These are phyloP conservation scores for Gadopsis bispinosus DNA, from an alignment of 2,797 vertebrate species.

Conservation along the genomic window DNA sequence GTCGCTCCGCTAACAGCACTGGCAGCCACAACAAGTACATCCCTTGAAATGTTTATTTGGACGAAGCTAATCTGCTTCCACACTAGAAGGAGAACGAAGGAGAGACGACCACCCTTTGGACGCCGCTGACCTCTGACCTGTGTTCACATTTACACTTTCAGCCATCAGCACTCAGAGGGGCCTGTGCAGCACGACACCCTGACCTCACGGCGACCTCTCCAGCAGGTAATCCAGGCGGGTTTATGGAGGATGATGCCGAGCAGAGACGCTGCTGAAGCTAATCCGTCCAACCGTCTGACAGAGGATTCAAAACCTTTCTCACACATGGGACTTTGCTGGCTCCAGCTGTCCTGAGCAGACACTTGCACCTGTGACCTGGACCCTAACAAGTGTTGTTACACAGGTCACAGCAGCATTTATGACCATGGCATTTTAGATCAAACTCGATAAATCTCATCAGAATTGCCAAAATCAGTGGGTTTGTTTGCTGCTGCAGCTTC, in stretches of 20 bases:
- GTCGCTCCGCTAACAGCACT: too few relatives aligned
- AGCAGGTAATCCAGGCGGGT: constrained; percentile 28
- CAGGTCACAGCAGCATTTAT: not conserved
- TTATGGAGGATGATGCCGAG: constrained; percentile 30
- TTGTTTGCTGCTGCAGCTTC: too few relatives aligned
- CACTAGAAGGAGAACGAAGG: too few relatives aligned
- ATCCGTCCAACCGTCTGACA: constrained; percentile 28
- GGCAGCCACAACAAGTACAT: not conserved
- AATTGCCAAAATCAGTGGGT: not conserved
- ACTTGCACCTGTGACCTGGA: too few relatives aligned
- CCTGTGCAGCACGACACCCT: not conserved
- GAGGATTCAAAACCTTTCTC: constrained; percentile 9
- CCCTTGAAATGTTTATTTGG: too few relatives aligned
- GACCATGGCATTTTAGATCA: not conserved
- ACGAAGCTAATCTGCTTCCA: not conserved
- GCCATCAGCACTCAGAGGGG: not conserved
- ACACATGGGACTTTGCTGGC: not conserved
- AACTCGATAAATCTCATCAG: not conserved
- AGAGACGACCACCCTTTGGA: too few relatives aligned
- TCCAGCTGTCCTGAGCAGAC: not conserved
- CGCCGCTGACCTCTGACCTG: not conserved
- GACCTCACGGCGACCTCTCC: constrained; percentile 21
- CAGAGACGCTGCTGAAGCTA: constrained; percentile 25
- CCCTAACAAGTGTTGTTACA: not conserved
- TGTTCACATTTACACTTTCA: not conserved